phyloP scores from a whole-genome alignment of 35 echinoderm and acorn worm species.

The Apostichopus parvimensis region DNA sequence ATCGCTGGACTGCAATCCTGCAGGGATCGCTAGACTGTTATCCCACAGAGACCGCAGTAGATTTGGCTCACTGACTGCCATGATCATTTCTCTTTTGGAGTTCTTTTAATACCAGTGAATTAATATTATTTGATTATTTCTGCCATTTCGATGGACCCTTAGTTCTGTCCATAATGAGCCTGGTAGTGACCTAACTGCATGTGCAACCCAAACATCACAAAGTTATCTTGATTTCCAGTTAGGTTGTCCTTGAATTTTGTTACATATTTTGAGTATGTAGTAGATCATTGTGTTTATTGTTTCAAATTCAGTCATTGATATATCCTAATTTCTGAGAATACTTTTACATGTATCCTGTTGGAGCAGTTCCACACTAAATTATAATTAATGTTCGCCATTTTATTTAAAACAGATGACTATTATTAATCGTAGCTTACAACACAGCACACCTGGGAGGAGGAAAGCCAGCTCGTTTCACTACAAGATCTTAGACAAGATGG shows the following conservation, averaged over 20 bases:
- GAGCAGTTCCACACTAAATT: background rate
- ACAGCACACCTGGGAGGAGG: slow-evolving; percentile 19
- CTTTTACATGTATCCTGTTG: background rate
- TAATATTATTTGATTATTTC: too few species aligned
- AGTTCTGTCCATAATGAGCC: background rate
- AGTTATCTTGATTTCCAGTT: background rate
- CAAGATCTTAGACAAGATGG: slow-evolving; percentile 16
- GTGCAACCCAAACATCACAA: background rate
- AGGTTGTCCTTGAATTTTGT: too few species aligned
- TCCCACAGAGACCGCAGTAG: too few species aligned
- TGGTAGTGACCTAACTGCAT: background rate
- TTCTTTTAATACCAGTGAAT: too few species aligned
- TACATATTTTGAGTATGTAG: too few species aligned
- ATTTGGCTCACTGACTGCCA: too few species aligned
- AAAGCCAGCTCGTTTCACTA: slow-evolving; percentile 8
- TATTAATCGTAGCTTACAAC: slow-evolving; percentile 1
- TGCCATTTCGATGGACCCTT: too few species aligned
- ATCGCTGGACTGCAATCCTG: too few species aligned
- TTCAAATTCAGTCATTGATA: background rate
- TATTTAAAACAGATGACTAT: slow-evolving; percentile 4
- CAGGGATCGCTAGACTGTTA: too few species aligned
- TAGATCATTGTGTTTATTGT: too few species aligned
- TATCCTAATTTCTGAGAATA: background rate
- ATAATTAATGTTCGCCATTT: background rate
- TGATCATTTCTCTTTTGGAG: too few species aligned